A percentile compares a stretch with the other conserved stretches of the same genome.
These are phyloP conservation scores for Psophia crepitans DNA, from an alignment of 2,113 vertebrate genomes.

Conservation along the genomic window DNA sequence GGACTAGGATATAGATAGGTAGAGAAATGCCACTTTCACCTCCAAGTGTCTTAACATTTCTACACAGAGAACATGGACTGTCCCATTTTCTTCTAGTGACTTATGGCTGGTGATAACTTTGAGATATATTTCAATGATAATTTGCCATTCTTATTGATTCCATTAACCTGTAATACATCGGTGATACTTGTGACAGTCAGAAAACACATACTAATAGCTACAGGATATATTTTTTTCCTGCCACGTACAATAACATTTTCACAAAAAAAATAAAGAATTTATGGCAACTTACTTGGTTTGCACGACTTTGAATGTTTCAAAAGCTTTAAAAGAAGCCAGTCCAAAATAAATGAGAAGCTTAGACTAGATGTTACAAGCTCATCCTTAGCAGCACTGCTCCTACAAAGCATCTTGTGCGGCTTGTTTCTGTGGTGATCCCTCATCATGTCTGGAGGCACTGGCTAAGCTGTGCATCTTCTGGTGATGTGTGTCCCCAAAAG, in stretches of 20 bases:
- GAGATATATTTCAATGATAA: neutral
- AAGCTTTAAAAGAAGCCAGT: neutral
- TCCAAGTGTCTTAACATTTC: rapidly evolving
- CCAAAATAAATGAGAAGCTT: neutral
- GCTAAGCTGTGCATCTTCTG: neutral
- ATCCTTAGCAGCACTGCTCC: neutral
- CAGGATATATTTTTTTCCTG: neutral
- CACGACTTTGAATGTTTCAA: neutral
- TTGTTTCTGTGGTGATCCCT: neutral
- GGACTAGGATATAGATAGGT: neutral
- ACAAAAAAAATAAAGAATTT: neutral
- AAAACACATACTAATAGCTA: neutral
- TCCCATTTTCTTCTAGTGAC: neutral
- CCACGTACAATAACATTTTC: neutral
- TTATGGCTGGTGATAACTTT: neutral
- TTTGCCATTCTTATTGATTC: neutral
- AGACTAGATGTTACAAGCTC: neutral
- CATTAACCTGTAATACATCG: neutral
- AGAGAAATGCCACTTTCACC: neutral
- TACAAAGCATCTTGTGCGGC: rapidly evolving
- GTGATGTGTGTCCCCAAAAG: neutral
- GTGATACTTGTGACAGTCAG: neutral
- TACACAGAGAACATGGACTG: neutral
- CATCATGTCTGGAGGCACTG: neutral
- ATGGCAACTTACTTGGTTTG: neutral